phyloP scores from a whole-genome alignment of 2,113 vertebrate species.

The Paratilapia polleni region DNA sequence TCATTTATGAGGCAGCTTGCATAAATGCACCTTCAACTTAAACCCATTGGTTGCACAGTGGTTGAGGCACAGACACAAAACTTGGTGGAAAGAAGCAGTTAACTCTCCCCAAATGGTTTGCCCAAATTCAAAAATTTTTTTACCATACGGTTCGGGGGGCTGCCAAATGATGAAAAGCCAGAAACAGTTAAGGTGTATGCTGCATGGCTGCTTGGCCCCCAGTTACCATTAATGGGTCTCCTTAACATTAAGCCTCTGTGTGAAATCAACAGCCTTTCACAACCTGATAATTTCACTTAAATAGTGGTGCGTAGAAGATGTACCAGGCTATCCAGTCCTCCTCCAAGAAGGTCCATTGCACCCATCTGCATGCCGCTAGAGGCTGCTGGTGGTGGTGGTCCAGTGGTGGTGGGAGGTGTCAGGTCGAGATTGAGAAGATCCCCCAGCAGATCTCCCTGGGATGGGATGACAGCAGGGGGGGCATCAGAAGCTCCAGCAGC shows the following conservation, averaged over 20 bases:
- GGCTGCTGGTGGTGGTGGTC: conserved; percentile 81
- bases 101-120: neutral
- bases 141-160: neutral
- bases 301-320: conserved; percentile 20
- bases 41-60: neutral
- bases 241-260: neutral
- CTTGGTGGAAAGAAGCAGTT: neutral
- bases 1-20: too few species aligned
- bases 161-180: neutral
- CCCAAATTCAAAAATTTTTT: neutral
- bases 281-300: neutral
- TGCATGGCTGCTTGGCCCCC: neutral
- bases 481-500: conserved; percentile 80
- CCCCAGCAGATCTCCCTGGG: conserved; percentile 92
- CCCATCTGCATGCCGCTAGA: conserved; percentile 89
- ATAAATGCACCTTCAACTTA: neutral
- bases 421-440: conserved; percentile 96
- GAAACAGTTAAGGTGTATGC: neutral
- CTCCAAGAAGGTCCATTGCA: conserved; percentile 92
- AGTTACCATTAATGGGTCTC: neutral
- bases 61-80: neutral
- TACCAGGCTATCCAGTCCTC: conserved; percentile 95
- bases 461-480: conserved; percentile 88
- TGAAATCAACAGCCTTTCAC: neutral
- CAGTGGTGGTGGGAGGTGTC: conserved; percentile 84